Base-by-base conservation (phyloP, 2,888 invertebrate species). In the Cheilosia scutellata region DNA sequence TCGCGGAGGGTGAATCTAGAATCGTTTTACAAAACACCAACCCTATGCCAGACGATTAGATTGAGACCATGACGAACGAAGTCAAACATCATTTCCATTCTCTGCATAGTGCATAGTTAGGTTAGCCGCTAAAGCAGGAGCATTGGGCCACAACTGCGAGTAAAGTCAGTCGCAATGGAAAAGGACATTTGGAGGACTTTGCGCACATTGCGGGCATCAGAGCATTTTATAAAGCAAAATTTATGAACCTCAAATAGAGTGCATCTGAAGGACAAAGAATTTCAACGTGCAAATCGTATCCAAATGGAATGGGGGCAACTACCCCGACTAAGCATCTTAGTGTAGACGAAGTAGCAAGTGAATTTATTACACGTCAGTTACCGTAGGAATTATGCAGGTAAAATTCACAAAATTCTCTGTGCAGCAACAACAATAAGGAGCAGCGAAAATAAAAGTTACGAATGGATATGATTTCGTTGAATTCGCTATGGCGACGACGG, bases 121-220 rank as follows among this genome's bases (percentile, higher is more conserved):
- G 20, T 27, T 25, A 51, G 29, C n/a, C 33, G 16, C 0, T n/a
- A 20, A 9, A 60, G 27, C 20, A 25, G 5, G 20, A 4, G 7
- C 2, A 16, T 1, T n/a, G 27, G 37, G 27, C 27, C 20, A 33
- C 1, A 40, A 25, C 57, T 58, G 29, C 55, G 53, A 9, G 51
- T 53, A 37, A 27, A 44, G 6, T 20, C 37, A 31, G 65, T 57
- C 9, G 25, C 68, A 78, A 68, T 68, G 63, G 29, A 80, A 71
- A 79, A 80, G 84, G 84, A 80, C 84, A 57, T 84, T 80, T 84
- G 71, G 80, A 84, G 84, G 84, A 80, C 84, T 75, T 75, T 84
- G 66, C 62, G 65, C 60, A 62, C 37, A 74, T 42, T 72, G 66
- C 77, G 58, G 70, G 68, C 49, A 58, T 55, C 58, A 42, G 33